A percentile compares a stretch with the other conserved stretches of the same genome.
Conservation (phyloP, 35 echinoderm and acorn worm genomes). For the Strongylocentrotus purpuratus region DNA sequence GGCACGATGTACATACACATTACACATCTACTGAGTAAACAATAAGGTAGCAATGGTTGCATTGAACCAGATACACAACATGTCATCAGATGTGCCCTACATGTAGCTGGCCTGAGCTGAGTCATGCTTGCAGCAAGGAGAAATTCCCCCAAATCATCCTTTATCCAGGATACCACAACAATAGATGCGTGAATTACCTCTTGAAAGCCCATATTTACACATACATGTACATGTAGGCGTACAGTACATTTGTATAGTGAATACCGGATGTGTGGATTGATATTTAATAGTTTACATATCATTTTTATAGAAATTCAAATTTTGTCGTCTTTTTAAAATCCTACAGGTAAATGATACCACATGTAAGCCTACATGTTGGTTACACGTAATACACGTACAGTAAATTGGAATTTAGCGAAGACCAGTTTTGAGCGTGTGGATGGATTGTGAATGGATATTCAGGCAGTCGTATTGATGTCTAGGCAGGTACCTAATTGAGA, state of each 20-base stretch:
- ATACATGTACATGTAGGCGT: neutral
- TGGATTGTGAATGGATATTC: neutral
- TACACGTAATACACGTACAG: too few relatives aligned
- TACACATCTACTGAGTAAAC: neutral
- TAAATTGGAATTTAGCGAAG: too few relatives aligned
- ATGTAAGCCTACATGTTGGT: neutral
- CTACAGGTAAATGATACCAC: too few relatives aligned
- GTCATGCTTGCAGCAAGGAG: neutral
- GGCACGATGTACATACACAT: neutral
- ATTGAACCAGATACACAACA: neutral
- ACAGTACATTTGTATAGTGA: neutral
- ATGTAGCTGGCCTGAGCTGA: neutral
- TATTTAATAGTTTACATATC: too few relatives aligned
- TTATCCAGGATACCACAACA: neutral
- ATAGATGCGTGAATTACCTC: neutral
- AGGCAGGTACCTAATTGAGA: neutral
- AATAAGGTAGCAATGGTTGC: neutral
- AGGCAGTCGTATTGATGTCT: neutral
- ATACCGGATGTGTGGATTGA: too few relatives aligned
- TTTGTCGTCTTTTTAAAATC: too few relatives aligned
- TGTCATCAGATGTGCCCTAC: neutral
- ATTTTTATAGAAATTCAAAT: too few relatives aligned
- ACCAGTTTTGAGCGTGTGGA: too few relatives aligned
- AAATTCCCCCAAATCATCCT: neutral
- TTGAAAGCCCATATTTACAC: neutral